Percentiles rank a stretch among this genome's conserved stretches.
These are phyloP conservation scores for Melanotaenia boesemani DNA, from an alignment of 2,797 vertebrate species.

Conservation along the genomic window DNA sequence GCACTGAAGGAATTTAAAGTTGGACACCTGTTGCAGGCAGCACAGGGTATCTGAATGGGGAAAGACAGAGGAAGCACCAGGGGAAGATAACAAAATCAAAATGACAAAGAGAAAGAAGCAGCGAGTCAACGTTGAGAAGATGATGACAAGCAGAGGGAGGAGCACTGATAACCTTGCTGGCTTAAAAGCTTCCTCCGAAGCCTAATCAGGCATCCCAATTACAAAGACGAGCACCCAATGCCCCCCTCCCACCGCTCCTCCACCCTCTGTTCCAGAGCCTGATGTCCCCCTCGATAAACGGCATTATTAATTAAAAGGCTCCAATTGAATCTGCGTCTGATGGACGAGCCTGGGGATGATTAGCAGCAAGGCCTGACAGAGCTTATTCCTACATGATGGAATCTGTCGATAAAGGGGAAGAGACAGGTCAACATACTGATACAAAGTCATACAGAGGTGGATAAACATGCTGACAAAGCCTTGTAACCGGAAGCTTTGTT, in stretches of 20 bases:
- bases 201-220: conserved; percentile 86
- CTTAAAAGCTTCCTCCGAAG: conserved; percentile 85
- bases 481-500: conserved; percentile 5
- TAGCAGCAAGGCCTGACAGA: conserved; percentile 74
- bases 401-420: conserved; percentile 64
- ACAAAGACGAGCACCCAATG: conserved; percentile 77
- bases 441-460: conserved; percentile 54
- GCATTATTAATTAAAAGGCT: conserved; percentile 87
- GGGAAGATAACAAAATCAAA: conserved; percentile 61
- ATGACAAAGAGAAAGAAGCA: conserved; percentile 56
- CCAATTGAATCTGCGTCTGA: conserved; percentile 85
- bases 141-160: conserved; percentile 81
- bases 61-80: conserved; percentile 40
- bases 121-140: conserved; percentile 63
- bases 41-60: conserved; percentile 21
- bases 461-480: conserved; percentile 26
- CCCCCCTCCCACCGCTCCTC: conserved; percentile 39
- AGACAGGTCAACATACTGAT: conserved; percentile 63
- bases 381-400: conserved; percentile 74
- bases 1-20: conserved; percentile 26
- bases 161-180: conserved; percentile 86
- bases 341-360: conserved; percentile 78
- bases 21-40: conserved; percentile 63
- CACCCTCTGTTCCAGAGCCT: conserved; percentile 65
- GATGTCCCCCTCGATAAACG: conserved; percentile 85